Percentiles rank a stretch among this genome's conserved stretches.
Conservation (phyloP, 2,888 invertebrate species). For the Erpobdella octoculata region DNA sequence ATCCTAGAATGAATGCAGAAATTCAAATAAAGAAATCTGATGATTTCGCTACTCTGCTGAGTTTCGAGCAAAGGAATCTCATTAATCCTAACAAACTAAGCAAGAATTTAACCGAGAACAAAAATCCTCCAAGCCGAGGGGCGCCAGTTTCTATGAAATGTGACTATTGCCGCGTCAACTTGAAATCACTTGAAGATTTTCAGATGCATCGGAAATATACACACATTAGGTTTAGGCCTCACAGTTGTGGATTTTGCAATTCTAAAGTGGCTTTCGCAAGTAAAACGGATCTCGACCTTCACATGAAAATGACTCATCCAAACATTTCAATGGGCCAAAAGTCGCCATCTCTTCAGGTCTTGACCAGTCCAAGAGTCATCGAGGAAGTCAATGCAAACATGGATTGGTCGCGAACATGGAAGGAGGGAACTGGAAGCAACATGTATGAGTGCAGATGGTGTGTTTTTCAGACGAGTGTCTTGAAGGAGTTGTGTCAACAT, state of each 20-base stretch:
- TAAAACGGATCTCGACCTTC: slow-evolving; percentile 9
- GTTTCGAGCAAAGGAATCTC: slow-evolving; percentile 1
- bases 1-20: slow-evolving; percentile 8
- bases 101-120: background rate
- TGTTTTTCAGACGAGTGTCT: slow-evolving; percentile 7
- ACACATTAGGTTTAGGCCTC: slow-evolving; percentile 3
- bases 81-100: background rate
- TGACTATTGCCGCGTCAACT: slow-evolving; percentile 21
- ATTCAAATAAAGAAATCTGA: slow-evolving; percentile 28
- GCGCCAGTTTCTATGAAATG: slow-evolving; percentile 15
- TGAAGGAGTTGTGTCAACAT: slow-evolving; percentile 8
- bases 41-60: slow-evolving; percentile 22
- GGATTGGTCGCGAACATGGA: background rate
- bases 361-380: background rate
- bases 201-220: background rate
- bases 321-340: background rate
- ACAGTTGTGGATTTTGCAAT: slow-evolving; percentile 9
- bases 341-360: background rate
- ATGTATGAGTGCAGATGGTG: slow-evolving; percentile 25
- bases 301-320: slow-evolving; percentile 15
- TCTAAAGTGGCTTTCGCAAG: background rate
- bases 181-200: background rate
- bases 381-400: background rate
- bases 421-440: too few relatives aligned
- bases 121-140: too few relatives aligned